phyloP scores from a whole-genome alignment of 2,797 vertebrate genomes.

The Sphaeramia orbicularis region DNA sequence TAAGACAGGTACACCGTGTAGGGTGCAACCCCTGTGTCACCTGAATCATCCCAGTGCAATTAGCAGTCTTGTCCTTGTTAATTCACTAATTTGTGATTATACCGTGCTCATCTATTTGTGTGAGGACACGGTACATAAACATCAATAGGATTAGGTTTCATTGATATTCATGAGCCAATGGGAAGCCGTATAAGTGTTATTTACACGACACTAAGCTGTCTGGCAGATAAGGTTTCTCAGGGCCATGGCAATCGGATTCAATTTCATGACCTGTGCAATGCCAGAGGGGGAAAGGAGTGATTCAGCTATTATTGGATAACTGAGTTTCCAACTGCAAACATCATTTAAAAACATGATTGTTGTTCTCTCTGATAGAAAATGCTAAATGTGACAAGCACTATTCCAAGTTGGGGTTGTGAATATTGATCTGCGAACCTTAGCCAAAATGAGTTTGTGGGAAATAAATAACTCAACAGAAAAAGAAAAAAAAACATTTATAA shows the following conservation, averaged over 20 bases:
- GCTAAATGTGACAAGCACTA: slow-evolving; percentile 56
- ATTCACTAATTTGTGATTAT: slow-evolving; percentile 77
- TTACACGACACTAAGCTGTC: slow-evolving; percentile 81
- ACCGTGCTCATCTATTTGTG: slow-evolving; percentile 70
- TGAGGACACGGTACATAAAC: slow-evolving; percentile 79
- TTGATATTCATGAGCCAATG: slow-evolving; percentile 85
- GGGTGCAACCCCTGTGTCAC: slow-evolving; percentile 42
- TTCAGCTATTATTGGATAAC: slow-evolving; percentile 54
- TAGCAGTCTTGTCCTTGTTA: slow-evolving; percentile 70
- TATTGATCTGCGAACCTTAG: slow-evolving; percentile 58
- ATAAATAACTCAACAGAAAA: slow-evolving; percentile 56
- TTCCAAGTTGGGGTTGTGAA: slow-evolving; percentile 48
- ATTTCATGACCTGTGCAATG: slow-evolving; percentile 71
- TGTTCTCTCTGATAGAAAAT: slow-evolving; percentile 57
- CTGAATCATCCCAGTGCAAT: slow-evolving; percentile 64
- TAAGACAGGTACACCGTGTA: slow-evolving; percentile 19
- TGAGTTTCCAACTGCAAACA: slow-evolving; percentile 59
- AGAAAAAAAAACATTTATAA: slow-evolving; percentile 51
- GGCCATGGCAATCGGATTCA: slow-evolving; percentile 65
- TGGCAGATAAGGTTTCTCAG: slow-evolving; percentile 78
- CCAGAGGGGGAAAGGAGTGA: slow-evolving; percentile 43
- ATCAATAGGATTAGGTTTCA: slow-evolving; percentile 83
- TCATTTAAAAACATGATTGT: slow-evolving; percentile 62
- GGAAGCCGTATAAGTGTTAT: slow-evolving; percentile 75
- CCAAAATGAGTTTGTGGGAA: slow-evolving; percentile 53